phyloP scores from a whole-genome alignment of 2,888 invertebrate species.

The Corbicula japonica region DNA sequence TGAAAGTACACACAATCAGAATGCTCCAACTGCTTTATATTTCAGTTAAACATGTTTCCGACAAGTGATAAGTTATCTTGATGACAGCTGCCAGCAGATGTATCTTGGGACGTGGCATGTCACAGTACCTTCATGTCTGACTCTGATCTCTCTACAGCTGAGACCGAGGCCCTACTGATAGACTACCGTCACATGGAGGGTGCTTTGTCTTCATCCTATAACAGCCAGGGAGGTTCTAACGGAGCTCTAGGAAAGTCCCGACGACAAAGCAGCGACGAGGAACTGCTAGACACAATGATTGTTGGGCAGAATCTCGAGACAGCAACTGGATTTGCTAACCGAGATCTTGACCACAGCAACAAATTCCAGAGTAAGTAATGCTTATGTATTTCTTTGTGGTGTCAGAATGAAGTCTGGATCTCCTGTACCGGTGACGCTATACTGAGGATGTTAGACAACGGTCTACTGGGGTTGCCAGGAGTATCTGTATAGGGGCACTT shows the following conservation, averaged over 20 bases:
- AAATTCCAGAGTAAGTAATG: constrained; percentile 58
- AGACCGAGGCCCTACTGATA: constrained; percentile 57
- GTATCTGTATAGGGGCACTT: too few relatives aligned
- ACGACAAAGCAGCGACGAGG: constrained; percentile 56
- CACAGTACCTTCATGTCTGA: constrained; percentile 17
- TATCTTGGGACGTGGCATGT: neutral
- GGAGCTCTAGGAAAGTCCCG: constrained; percentile 8
- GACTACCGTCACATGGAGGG: constrained; percentile 52
- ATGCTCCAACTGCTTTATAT: too few relatives aligned
- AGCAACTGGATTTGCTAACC: constrained; percentile 55
- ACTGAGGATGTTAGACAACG: too few relatives aligned
- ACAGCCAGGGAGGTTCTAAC: constrained; percentile 17
- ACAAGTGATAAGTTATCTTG: too few relatives aligned
- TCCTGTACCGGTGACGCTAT: too few relatives aligned
- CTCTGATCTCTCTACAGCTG: constrained; percentile 21
- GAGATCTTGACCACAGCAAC: constrained; percentile 50
- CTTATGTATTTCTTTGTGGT: too few relatives aligned
- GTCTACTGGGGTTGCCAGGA: too few relatives aligned
- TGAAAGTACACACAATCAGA: too few relatives aligned
- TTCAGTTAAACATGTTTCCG: too few relatives aligned
- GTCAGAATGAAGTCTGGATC: too few relatives aligned
- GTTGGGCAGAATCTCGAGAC: constrained; percentile 43
- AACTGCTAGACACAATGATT: constrained; percentile 51
- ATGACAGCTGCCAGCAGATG: too few relatives aligned
- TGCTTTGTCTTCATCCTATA: constrained; percentile 27